Conservation (phyloP, 2,797 vertebrate species). For the Lutjanus argentimaculatus region DNA sequence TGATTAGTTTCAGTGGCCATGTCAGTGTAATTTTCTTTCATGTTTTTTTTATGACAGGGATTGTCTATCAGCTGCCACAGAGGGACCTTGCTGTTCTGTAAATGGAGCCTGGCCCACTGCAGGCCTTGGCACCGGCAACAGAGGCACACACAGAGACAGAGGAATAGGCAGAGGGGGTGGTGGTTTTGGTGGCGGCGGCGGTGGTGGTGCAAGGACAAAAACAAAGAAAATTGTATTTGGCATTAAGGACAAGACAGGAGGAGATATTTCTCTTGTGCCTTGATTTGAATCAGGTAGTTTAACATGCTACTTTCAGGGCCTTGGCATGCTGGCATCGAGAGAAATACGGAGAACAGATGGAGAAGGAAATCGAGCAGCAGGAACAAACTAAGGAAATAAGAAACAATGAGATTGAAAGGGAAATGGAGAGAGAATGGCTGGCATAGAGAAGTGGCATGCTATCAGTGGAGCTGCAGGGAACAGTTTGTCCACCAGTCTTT, state of each 20-base stretch:
- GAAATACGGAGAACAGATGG: slow-evolving; percentile 58
- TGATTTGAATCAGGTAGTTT: slow-evolving; percentile 58
- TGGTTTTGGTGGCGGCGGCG: background rate
- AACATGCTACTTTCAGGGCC: slow-evolving; percentile 40
- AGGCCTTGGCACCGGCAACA: slow-evolving; percentile 46
- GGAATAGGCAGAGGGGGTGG: background rate
- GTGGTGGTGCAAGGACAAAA: slow-evolving; percentile 43
- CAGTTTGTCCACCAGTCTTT: slow-evolving; percentile 16
- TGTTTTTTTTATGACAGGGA: slow-evolving; percentile 24
- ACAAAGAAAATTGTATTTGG: slow-evolving; percentile 51
- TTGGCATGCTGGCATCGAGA: slow-evolving; percentile 41
- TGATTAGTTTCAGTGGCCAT: slow-evolving; percentile 23
- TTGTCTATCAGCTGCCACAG: slow-evolving; percentile 49
- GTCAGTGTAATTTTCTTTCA: slow-evolving; percentile 37
- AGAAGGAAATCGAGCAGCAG: slow-evolving; percentile 43
- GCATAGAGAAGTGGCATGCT: slow-evolving; percentile 31
- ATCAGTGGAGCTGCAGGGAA: slow-evolving; percentile 34
- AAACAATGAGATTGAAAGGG: slow-evolving; percentile 49
- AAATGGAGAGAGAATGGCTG: slow-evolving; percentile 45
- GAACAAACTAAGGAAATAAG: slow-evolving; percentile 46
- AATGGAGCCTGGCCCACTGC: slow-evolving; percentile 45
- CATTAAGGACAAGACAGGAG: slow-evolving; percentile 35
- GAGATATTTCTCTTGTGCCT: slow-evolving; percentile 32
- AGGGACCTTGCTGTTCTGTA: slow-evolving; percentile 59
- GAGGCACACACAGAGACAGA: slow-evolving; percentile 11